Conservation (phyloP, 2,113 vertebrate genomes). For the Boulengeromyrus knoepffleri region DNA sequence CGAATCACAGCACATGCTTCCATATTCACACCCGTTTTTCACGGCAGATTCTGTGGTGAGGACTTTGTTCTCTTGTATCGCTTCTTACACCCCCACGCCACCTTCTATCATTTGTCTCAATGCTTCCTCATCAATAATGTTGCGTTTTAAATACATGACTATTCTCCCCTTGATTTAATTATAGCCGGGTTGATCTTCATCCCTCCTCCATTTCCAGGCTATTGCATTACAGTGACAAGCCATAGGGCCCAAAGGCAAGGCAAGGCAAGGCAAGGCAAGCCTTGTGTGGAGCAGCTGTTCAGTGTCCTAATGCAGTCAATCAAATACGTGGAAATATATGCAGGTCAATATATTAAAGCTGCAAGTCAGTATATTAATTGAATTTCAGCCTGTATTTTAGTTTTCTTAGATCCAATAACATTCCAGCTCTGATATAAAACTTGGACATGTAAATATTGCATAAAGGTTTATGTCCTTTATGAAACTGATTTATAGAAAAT, state of each 20-base stretch:
- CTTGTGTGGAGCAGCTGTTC: background rate
- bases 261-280: too few species aligned
- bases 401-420: background rate
- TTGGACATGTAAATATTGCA: background rate
- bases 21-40: background rate
- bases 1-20: background rate
- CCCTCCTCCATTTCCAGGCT: background rate
- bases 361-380: background rate
- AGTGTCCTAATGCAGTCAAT: background rate
- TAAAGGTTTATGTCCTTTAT: background rate
- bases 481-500: background rate
- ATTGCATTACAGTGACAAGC: background rate
- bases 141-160: background rate
- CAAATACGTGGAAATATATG: background rate
- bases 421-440: background rate
- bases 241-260: background rate
- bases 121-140: background rate
- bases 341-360: background rate
- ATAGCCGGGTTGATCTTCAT: background rate
- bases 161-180: background rate
- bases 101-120: background rate
- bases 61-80: background rate
- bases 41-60: background rate
- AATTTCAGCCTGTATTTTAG: background rate
- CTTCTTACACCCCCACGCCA: background rate